Base-by-base conservation (phyloP, 1,140 invertebrate genomes). In the Caenorhabditis tropicalis region DNA sequence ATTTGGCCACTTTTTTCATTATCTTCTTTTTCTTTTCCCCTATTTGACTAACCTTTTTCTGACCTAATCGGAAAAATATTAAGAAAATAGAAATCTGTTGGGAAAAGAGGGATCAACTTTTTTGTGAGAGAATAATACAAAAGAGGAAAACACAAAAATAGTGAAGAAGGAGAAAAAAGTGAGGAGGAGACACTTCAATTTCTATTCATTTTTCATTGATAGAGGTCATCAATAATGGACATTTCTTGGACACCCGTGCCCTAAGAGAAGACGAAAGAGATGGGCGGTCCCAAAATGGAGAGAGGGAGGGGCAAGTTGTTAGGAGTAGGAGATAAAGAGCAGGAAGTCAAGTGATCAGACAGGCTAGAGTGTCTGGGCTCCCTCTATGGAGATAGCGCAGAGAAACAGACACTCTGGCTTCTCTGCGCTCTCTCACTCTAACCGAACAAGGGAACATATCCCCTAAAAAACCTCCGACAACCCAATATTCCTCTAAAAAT, bases 181-280 rank as follows among this genome's bases (percentile, higher is more conserved):
- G 36, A 21, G n/a, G 33, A 39, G 58, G 19, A 74, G 36, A 39
- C 36, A 21, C 65, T 74, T 74, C 65, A 74, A 74, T 74, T 74
- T 24, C 65, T 27, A 74, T 74, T 74, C 65, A 74, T 74, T 74
- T 74, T 74, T 74, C 65, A 74, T 74, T 74, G 65, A 74, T 74
- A 74, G 65, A 74, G 33, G 36, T 74, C 65, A 74, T 74, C 65
- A 74, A 74, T 74, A 74, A 74, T 74, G 65, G 65, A 74, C 65
- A 24, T 43, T 74, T 74, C 36, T 74, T 74, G 36, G 65, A 74
- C 65, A 74, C 36, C 65, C 36, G 10, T 19, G 12, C 19, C 3
- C 6, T 19, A 65, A 16, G 21, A 43, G 5, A n/a, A 43, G 36
- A 12, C 3, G 2, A 24, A 31, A 27, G 21, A 27, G 15, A 24